A percentile compares a stretch with the other conserved stretches of the same genome.
These are phyloP conservation scores for Bombus confusus DNA, from an alignment of 1,140 invertebrate species.

Conservation along the genomic window DNA sequence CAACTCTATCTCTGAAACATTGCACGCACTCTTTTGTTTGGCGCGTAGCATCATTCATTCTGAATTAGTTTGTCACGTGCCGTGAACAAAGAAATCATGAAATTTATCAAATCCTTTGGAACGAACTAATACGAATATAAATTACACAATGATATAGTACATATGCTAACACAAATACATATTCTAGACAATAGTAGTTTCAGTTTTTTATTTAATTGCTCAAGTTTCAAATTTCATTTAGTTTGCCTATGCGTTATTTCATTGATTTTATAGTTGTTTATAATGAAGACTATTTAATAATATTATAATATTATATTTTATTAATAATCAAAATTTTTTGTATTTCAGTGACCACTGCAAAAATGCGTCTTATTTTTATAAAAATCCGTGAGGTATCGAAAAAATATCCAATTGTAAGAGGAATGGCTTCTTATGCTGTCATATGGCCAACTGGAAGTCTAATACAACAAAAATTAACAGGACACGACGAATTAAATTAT, in stretches of 20 bases:
- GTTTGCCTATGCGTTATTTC: neutral
- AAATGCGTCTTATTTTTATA: slow-evolving; percentile 76
- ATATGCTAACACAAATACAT: neutral
- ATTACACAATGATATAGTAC: slow-evolving; percentile 25
- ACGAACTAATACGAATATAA: slow-evolving; percentile 16
- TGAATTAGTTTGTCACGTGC: slow-evolving; percentile 31
- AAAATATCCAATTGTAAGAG: slow-evolving; percentile 84
- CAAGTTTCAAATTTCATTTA: neutral
- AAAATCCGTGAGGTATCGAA: slow-evolving; percentile 79
- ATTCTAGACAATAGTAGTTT: neutral
- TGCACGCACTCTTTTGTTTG: slow-evolving; percentile 35
- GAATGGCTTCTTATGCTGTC: slow-evolving; percentile 88
- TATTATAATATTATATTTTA: neutral
- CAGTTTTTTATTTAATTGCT: neutral
- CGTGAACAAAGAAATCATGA: slow-evolving; percentile 8
- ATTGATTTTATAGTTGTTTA: neutral
- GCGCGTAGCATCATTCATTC: slow-evolving; percentile 27
- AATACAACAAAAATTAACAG: slow-evolving; percentile 83
- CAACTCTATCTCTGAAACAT: slow-evolving; percentile 41
- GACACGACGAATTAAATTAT: slow-evolving; percentile 83
- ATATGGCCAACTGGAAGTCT: slow-evolving; percentile 88
- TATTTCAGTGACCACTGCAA: slow-evolving; percentile 55
- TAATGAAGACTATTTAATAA: neutral
- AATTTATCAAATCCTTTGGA: slow-evolving; percentile 5
- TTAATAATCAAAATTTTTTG: slow-evolving; percentile 12